Base-by-base conservation (phyloP, 2,113 vertebrate species). In the Polyodon spathula region DNA sequence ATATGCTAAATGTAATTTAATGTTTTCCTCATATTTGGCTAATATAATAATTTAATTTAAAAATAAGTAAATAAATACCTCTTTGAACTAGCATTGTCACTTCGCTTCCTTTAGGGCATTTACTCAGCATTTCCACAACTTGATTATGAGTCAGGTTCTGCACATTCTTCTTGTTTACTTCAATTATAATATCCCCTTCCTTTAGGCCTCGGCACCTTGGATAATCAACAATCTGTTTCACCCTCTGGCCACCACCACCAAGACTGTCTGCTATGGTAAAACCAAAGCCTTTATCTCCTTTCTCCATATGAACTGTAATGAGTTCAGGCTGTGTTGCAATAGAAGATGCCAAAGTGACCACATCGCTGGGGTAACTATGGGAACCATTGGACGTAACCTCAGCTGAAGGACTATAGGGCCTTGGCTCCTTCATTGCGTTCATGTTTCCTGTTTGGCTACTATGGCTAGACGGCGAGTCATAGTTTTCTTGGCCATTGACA, bases 191-290 rank as follows among this genome's bases (percentile, higher is more conserved):
- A 73, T 99, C 97, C 0, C 93, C 95, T 74, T 99, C 94, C 73
- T 93, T 93, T 55, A 98, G 89, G 64, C 97, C 95, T 0, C 97
- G 88, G 83, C 97, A 99, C 56, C 95, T 84, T 0, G 95, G 97
- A 72, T 97, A 97, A 81, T 99, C 97, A 64, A 99, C 95, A 0
- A 99, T 99, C 71, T 99, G 97, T 72, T 99, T 99, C 69, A 99
- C 97, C 58, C 97, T 83, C 70, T 99, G 97, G 63, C 97, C 97
- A 0, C 95, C 94, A 1, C 95, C 97, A 0, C 90, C 91, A 0
- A 92, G 95, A 46, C 94, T 99, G 82, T 99, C 97, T 1, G 95
- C 94, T 11, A 99, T 98, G 66, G 97, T 98, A 78, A 99, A 99
- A 58, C 95, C 97, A 39, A 99, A 99, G 68, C 97, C 97, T 88